phyloP scores from a whole-genome alignment of 2,113 vertebrate genomes.

The Nicator chloris region DNA sequence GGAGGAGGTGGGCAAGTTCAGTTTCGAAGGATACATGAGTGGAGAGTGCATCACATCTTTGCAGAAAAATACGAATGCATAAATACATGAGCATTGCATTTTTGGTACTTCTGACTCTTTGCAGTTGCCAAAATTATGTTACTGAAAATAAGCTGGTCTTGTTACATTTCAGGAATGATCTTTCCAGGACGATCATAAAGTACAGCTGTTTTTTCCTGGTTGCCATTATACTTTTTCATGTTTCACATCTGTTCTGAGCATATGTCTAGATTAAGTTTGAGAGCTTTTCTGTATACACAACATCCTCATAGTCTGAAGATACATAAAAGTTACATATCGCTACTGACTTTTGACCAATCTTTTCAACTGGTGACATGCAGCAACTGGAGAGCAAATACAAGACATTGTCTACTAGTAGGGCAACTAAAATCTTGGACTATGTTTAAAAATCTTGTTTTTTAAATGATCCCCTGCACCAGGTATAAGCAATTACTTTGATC shows the following conservation, averaged over 20 bases:
- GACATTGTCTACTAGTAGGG: background rate
- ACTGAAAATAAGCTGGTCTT: background rate
- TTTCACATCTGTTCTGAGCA: background rate
- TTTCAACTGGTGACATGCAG: background rate
- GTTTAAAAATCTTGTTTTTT: background rate
- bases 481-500: background rate
- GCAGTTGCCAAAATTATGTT: background rate
- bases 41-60: background rate
- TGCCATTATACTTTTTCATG: background rate
- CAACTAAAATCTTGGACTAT: background rate
- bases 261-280: background rate
- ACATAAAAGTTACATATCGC: background rate
- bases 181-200: background rate
- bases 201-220: background rate
- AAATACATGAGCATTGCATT: background rate
- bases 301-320: background rate
- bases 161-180: background rate
- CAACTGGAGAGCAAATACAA: background rate
- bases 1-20: background rate
- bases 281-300: background rate
- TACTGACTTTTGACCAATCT: background rate
- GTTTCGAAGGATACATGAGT: background rate
- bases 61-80: background rate
- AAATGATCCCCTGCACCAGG: background rate
- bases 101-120: background rate